These are phyloP conservation scores for Drosophila pseudoananassae DNA, from an alignment of 1,140 invertebrate species.

Conservation along the genomic window DNA sequence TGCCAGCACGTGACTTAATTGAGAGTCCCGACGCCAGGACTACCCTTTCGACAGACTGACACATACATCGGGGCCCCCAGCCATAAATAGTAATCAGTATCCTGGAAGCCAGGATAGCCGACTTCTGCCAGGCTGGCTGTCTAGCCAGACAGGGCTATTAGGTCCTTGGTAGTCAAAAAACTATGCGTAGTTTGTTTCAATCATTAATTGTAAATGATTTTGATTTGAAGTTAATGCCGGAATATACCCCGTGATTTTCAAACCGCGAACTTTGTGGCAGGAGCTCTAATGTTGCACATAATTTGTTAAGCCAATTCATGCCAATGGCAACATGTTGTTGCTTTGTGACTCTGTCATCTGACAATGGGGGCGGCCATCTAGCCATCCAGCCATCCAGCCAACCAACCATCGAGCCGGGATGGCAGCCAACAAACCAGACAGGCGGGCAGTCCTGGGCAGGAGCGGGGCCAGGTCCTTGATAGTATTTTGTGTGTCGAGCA, in stretches of 20 bases:
- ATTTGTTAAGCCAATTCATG: slow-evolving; percentile 60
- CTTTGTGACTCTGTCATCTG: slow-evolving; percentile 39
- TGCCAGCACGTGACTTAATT: slow-evolving; percentile 75
- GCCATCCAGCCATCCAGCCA: not conserved
- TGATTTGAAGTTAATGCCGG: not conserved
- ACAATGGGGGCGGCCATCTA: not conserved
- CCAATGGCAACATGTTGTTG: slow-evolving; percentile 59
- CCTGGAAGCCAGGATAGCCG: slow-evolving; percentile 4
- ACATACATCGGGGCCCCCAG: not conserved
- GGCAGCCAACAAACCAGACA: not conserved
- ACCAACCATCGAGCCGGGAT: too few relatives aligned
- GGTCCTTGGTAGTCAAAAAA: too few relatives aligned
- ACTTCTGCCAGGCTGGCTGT: not conserved
- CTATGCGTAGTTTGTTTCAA: not conserved
- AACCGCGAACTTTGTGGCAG: slow-evolving; percentile 26
- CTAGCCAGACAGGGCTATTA: not conserved
- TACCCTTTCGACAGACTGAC: slow-evolving; percentile 5
- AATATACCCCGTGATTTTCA: not conserved
- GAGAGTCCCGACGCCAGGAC: slow-evolving; percentile 10
- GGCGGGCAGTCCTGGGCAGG: not conserved
- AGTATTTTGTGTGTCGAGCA: slow-evolving; percentile 46
- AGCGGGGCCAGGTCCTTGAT: slow-evolving; percentile 6
- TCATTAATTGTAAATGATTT: slow-evolving; percentile 1
- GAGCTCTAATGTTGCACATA: slow-evolving; percentile 46
- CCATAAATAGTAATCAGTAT: slow-evolving; percentile 24